Base-by-base conservation (phyloP, 2,888 invertebrate genomes). In the Tricholauxania praeusta region DNA sequence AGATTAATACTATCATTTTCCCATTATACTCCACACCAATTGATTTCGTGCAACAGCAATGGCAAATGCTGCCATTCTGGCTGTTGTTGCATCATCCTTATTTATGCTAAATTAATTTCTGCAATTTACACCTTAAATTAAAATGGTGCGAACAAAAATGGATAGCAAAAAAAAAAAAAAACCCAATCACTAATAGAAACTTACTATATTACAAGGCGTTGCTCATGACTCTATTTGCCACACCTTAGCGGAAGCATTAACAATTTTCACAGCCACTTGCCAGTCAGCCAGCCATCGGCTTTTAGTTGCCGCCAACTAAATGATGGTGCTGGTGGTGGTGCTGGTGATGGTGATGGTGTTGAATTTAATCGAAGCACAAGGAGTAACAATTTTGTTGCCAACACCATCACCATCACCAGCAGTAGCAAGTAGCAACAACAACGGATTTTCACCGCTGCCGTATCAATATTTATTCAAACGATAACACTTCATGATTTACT, bases 391-490 rank as follows among this genome's bases (percentile, higher is more conserved):
- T 39, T 22, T 49, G 14, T 19, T 55, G 17, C 53, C 32, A n/a
- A 39, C 53, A 53, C 19, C n/a, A 55, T 39, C 28, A 55, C 32
- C 32, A 66, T 39, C 17, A 32, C 28, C 63, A 72, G 73, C 76
- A 76, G 72, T 53, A 72, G 53, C 60, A 62, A 62, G 49, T 57
- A 49, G 64, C 71, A 47, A n/a, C 57, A 28, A 68, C 60, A 59
- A 51, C 63, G 14, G 53, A 57, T 19, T 51, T 17, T 51, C 51
- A 10, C 51, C 28, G 39, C 28, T 55, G 12, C 55, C 47, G 62
- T 84, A 84, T 84, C 84, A 84, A 84, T 84, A 84, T 84, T 84
- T 84, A 84, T 84, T 83, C 81, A 84, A 83, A 84, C 82, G 84
- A 84, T 84, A 84, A 83, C 84, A 84, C 84, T 82, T 83, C 82